phyloP scores from a whole-genome alignment of 1,140 invertebrate species.

The Augochlora pura region DNA sequence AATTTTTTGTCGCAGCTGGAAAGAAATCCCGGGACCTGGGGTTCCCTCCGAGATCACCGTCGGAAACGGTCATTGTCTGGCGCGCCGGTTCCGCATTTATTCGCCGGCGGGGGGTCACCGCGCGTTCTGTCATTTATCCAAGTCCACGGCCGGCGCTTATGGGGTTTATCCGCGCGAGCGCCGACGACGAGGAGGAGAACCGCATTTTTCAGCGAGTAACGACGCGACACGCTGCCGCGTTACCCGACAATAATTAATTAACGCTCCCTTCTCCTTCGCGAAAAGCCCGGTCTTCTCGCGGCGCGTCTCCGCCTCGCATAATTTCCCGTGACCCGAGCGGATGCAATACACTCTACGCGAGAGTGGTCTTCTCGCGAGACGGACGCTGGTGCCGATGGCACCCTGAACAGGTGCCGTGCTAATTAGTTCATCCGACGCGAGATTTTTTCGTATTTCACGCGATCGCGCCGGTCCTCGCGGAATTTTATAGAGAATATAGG shows the following conservation, averaged over 20 bases:
- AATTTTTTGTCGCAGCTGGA: slow-evolving; percentile 2
- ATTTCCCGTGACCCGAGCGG: neutral
- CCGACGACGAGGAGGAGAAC: neutral
- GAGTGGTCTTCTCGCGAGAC: too few relatives aligned
- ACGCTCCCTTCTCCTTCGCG: neutral
- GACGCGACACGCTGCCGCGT: neutral
- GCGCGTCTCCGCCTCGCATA: neutral
- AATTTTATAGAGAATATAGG: too few relatives aligned
- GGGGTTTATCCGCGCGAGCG: slow-evolving; percentile 8
- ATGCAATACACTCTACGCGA: too few relatives aligned
- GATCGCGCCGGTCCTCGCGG: too few relatives aligned
- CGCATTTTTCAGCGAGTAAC: slow-evolving; percentile 19
- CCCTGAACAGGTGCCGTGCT: too few relatives aligned
- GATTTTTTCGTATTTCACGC: too few relatives aligned
- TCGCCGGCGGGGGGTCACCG: slow-evolving; percentile 11
- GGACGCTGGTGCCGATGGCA: too few relatives aligned
- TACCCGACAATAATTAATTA: slow-evolving; percentile 26
- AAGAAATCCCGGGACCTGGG: slow-evolving; percentile 27
- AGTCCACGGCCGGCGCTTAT: neutral
- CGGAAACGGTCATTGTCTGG: slow-evolving; percentile 36
- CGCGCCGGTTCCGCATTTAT: slow-evolving; percentile 15
- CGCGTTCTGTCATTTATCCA: slow-evolving; percentile 21
- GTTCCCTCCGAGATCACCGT: slow-evolving; percentile 40
- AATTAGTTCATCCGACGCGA: too few relatives aligned
- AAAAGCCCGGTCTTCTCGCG: neutral